Evolutionary conservation across 2,113 vertebrate genomes (phyloP).

Genomic region (Brachypodius melanocephalos): DNA sequence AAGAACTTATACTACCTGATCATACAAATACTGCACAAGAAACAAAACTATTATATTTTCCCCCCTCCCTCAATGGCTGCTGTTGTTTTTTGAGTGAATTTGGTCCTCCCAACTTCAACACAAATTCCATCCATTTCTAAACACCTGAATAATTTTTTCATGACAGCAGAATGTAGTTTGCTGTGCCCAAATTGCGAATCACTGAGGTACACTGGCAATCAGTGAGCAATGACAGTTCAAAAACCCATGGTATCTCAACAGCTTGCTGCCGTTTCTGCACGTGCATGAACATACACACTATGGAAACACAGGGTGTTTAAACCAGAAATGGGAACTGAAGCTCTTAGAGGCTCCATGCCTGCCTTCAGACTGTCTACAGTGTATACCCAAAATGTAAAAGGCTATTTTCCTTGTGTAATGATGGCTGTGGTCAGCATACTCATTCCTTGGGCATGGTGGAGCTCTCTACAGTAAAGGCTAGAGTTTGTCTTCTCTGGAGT

Average conservation of each 20-base stretch:
- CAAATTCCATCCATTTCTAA: background rate
- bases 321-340: background rate
- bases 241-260: background rate
- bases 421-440: background rate
- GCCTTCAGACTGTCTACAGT: background rate
- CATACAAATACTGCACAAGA: background rate
- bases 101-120: background rate
- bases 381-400: background rate
- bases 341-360: background rate
- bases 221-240: background rate
- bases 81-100: background rate
- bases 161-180: background rate
- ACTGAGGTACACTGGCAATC: background rate
- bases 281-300: accelerated
- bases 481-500: background rate
- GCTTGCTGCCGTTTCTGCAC: background rate
- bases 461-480: background rate
- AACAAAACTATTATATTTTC: background rate
- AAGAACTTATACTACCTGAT: background rate
- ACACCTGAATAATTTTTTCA: background rate
- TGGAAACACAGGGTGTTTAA: background rate
- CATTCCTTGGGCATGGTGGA: background rate
- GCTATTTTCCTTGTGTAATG: background rate
- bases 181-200: background rate
- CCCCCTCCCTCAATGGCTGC: background rate